Evolutionary conservation across 2,797 vertebrate species (phyloP).

Genomic region (Platyrinchus mystaceus): DNA sequence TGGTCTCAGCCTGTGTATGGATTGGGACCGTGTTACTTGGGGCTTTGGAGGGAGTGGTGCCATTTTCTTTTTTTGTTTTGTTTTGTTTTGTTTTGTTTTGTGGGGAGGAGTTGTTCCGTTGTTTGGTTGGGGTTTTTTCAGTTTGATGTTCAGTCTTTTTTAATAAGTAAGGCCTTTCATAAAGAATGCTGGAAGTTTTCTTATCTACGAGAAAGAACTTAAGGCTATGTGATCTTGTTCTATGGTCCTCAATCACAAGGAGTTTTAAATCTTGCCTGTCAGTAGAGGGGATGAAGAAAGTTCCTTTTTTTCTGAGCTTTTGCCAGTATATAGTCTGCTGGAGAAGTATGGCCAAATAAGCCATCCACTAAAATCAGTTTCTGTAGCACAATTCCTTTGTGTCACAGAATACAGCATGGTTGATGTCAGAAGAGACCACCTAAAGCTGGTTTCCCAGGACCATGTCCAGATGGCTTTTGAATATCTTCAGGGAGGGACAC

Average conservation of each 20-base stretch:
- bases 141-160: too few species aligned
- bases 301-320: background rate
- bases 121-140: background rate
- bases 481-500: background rate
- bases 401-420: background rate
- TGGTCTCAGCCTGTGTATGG: background rate
- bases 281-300: background rate
- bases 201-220: background rate
- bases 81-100: background rate
- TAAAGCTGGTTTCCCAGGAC: background rate
- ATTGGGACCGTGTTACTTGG: background rate
- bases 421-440: background rate
- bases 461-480: accelerated
- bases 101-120: background rate
- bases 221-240: background rate
- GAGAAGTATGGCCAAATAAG: background rate
- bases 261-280: background rate
- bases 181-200: background rate
- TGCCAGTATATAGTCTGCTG: background rate
- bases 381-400: background rate
- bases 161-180: background rate
- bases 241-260: background rate
- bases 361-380: background rate
- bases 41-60: accelerated
- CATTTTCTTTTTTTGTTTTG: background rate